Percentiles rank a stretch among this genome's conserved stretches.
phyloP scores from a whole-genome alignment of 2,888 invertebrate genomes.

The Syritta pipiens region DNA sequence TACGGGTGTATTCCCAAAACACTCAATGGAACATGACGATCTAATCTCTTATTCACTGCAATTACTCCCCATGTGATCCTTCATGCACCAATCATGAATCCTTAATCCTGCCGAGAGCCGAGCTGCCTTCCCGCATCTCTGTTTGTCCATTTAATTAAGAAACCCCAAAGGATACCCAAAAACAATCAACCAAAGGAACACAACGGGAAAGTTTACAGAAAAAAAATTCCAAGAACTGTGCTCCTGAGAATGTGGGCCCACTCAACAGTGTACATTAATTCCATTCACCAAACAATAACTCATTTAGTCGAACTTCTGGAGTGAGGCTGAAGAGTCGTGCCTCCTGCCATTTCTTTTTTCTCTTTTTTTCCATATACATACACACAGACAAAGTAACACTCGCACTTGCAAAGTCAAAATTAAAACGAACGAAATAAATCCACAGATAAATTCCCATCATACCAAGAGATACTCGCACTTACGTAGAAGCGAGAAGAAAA shows the following conservation, averaged over 20 bases:
- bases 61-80: neutral
- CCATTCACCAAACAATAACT: conserved; percentile 37
- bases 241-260: conserved; percentile 30
- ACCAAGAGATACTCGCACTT: neutral
- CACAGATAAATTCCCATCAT: neutral
- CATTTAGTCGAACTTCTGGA: no score
- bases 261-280: conserved; percentile 26
- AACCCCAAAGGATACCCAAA: conserved; percentile 13
- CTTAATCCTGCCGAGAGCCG: conserved; percentile 4
- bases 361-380: no score
- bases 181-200: conserved; percentile 13
- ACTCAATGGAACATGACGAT: conserved; percentile 14
- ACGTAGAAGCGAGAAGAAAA: neutral
- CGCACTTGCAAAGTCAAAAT: conserved; percentile 18
- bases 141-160: conserved; percentile 24
- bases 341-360: neutral
- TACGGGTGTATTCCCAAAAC: neutral
- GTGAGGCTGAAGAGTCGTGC: neutral
- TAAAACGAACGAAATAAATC: conserved; percentile 28
- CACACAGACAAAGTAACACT: conserved; percentile 26
- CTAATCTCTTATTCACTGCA: conserved; percentile 36
- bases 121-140: neutral
- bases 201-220: neutral
- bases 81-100: conserved; percentile 34
- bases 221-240: conserved; percentile 31